phyloP scores from a whole-genome alignment of 1,140 invertebrate genomes.

The Neuroterus valhalla region DNA sequence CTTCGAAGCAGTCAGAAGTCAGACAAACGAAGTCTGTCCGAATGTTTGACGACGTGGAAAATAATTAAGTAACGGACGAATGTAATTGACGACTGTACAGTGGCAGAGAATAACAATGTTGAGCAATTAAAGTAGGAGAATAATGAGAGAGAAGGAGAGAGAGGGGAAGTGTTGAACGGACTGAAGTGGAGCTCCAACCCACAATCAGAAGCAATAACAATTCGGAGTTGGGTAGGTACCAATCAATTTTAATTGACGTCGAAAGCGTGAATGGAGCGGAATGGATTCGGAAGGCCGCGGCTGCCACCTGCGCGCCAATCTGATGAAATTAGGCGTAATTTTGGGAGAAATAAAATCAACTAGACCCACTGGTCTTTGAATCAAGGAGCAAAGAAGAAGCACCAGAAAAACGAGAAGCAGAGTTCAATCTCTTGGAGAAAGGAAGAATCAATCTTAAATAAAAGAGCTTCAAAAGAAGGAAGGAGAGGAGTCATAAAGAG shows the following conservation, averaged over 20 bases:
- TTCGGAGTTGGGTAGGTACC: constrained; percentile 45
- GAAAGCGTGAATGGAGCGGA: constrained; percentile 42
- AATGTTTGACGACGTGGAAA: constrained; percentile 11
- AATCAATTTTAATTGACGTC: constrained; percentile 60
- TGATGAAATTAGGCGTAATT: constrained; percentile 44
- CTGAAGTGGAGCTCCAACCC: constrained; percentile 44
- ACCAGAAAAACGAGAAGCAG: constrained; percentile 36
- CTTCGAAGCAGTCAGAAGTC: background rate
- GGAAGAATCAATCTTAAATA: constrained; percentile 5
- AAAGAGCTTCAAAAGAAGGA: background rate
- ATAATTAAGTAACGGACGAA: constrained; percentile 36
- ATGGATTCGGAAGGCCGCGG: constrained; percentile 39
- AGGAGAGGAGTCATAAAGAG: constrained; percentile 46
- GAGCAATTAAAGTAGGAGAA: constrained; percentile 43
- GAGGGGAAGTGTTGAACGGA: constrained; percentile 2
- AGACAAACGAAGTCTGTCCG: background rate
- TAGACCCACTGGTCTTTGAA: constrained; percentile 21
- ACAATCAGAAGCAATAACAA: constrained; percentile 58
- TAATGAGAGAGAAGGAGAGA: constrained; percentile 26
- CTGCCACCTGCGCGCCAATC: constrained; percentile 42
- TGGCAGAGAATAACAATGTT: constrained; percentile 31
- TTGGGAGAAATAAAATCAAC: constrained; percentile 37
- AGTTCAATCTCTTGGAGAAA: constrained; percentile 35
- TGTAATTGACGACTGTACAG: constrained; percentile 42
- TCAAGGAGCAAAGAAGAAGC: constrained; percentile 15